Evolutionary conservation across 2,113 vertebrate species (phyloP).

Genomic region (Polyodon spathula): DNA sequence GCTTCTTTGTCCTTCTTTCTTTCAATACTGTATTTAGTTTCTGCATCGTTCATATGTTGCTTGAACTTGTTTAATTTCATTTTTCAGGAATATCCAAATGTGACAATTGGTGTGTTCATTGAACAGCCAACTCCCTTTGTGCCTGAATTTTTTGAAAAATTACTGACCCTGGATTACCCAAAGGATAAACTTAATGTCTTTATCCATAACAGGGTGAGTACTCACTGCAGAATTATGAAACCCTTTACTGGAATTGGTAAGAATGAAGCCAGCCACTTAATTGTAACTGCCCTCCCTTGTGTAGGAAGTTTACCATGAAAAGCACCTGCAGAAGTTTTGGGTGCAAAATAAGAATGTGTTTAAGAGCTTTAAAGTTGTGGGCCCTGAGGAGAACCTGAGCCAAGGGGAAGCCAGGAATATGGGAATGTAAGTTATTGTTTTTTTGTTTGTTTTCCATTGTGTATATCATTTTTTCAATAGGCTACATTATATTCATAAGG

Average conservation of each 20-base stretch:
- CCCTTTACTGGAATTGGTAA: neutral
- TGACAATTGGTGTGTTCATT: slow-evolving; percentile 84
- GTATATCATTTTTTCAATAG: neutral
- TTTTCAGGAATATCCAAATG: slow-evolving; percentile 72
- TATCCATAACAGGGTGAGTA: slow-evolving; percentile 89
- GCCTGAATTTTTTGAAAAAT: slow-evolving; percentile 78
- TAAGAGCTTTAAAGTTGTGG: slow-evolving; percentile 80
- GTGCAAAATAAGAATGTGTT: slow-evolving; percentile 73
- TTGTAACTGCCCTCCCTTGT: slow-evolving; percentile 16
- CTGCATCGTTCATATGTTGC: no score
- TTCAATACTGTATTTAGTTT: no score
- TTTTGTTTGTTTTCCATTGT: neutral
- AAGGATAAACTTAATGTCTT: slow-evolving; percentile 79
- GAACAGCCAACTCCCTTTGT: slow-evolving; percentile 96
- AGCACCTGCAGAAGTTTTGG: slow-evolving; percentile 88
- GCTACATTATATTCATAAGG: neutral
- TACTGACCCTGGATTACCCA: slow-evolving; percentile 81
- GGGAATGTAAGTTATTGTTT: slow-evolving; percentile 74
- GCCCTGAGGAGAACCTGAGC: slow-evolving; percentile 86
- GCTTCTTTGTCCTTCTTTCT: no score
- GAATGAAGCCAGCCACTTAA: neutral
- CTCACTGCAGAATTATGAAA: neutral
- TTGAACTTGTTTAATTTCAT: slow-evolving; percentile 26
- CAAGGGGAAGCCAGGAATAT: slow-evolving; percentile 95
- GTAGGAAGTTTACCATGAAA: slow-evolving; percentile 97